A percentile compares a stretch with the other conserved stretches of the same genome.
Evolutionary conservation across 2,113 vertebrate species (phyloP).

Genomic region (Heterochromis multidens): DNA sequence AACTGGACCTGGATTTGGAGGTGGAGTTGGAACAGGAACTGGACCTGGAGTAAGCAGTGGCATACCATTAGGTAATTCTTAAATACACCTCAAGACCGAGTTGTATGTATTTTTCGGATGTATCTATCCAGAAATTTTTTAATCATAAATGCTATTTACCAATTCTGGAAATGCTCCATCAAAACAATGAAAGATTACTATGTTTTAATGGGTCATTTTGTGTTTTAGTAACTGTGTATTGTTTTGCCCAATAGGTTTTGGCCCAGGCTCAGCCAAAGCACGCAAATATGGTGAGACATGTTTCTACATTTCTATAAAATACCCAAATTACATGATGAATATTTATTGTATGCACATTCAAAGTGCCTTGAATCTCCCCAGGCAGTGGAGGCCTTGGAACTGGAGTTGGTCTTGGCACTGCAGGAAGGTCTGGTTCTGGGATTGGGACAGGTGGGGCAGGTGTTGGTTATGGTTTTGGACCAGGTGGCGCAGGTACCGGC

Average conservation of each 20-base stretch:
- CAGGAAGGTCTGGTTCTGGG: background rate
- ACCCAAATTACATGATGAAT: background rate
- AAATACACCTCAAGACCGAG: background rate
- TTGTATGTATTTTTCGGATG: background rate
- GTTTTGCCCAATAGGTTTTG: conserved; percentile 29
- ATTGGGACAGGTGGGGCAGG: background rate
- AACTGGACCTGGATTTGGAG: conserved; percentile 8
- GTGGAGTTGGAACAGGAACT: background rate
- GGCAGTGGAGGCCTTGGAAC: conserved; percentile 17
- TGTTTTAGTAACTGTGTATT: background rate
- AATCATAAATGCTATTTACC: background rate
- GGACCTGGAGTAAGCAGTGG: background rate
- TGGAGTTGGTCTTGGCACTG: background rate
- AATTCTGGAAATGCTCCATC: background rate
- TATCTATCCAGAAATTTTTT: background rate
- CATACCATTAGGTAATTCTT: conserved; percentile 17
- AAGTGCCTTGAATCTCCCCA: background rate
- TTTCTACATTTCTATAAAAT: background rate
- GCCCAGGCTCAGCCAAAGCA: conserved; percentile 52
- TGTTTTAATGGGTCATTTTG: background rate
- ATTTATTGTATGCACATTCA: background rate
- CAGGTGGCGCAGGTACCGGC: conserved; percentile 36
- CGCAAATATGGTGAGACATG: conserved; percentile 54
- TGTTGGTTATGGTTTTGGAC: conserved; percentile 1
- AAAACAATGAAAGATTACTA: background rate